Evolutionary conservation across 2,888 invertebrate genomes (phyloP), one percentile per base, ranked within the genome.

Genomic region (Heliconius aoede): DNA sequence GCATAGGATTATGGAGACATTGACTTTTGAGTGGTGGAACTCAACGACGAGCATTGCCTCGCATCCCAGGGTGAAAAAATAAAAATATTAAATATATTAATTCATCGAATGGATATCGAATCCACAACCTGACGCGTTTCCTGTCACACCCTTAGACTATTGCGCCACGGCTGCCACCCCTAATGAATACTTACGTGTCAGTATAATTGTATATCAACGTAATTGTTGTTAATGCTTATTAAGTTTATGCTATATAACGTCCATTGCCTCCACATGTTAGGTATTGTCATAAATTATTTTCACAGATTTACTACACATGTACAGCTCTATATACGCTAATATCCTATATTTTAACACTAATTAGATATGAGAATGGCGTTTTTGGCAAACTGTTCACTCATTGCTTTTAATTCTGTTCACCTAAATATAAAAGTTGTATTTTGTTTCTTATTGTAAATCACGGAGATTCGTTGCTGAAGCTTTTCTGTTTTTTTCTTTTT

Each of bases 211-310:
- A 58, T 40, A 74, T 36, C 36, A 60, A 40, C 26, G 58, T 67
- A 67, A 74, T 67, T 69, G 69, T 30, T 51, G 69, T 55, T 69
- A 69, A 69, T 69, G 69, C 55, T 69, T 55, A 69, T 69, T 69
- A 69, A 32, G 55, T 69, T 55, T 55, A 69, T 55, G 30, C 55
- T 55, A 55, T 69, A 69, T 24, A 69, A 32, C 69, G 55, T 30
- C 55, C 55, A 69, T 69, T 69, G 69, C 55, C 69, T 69, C 69
- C 69, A 69, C 55, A 55, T 55, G 69, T 69, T 69, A 69, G 69
- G 24, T 69, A 69, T 69, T 55, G 69, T 55, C 69, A 69, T 69
- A 69, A 69, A 69, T 69, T 32, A 69, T 69, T 69, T n/a, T 69
- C 69, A 55, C 55, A 69, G 55, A 69, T 69, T 69, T 55, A 69